Percentiles rank a stretch among this genome's conserved stretches.
Conservation (phyloP, 2,113 vertebrate species). For the Anoura caudifer region DNA sequence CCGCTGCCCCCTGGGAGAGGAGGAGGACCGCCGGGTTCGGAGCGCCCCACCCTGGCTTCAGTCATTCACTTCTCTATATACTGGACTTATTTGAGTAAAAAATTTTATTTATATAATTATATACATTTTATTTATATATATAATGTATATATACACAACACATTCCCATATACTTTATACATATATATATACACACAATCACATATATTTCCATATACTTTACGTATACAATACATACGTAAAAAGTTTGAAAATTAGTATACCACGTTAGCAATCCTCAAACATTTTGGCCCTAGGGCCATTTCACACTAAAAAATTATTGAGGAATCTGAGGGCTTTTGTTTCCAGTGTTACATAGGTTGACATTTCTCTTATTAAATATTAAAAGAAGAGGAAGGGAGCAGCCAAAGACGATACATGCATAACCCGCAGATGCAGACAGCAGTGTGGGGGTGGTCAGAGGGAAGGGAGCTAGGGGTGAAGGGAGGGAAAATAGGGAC, state of each 20-base stretch:
- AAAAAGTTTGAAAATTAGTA: neutral
- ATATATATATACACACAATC: neutral
- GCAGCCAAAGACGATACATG: too few relatives aligned
- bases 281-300: neutral
- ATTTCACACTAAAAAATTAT: neutral
- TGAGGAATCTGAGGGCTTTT: neutral
- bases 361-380: neutral
- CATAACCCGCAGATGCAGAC: too few relatives aligned
- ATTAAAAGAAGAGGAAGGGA: neutral
- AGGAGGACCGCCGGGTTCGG: neutral
- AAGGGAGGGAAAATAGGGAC: too few relatives aligned
- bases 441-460: too few relatives aligned
- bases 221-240: neutral
- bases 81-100: neutral
- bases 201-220: neutral
- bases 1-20: neutral
- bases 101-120: too few relatives aligned
- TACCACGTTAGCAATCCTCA: neutral
- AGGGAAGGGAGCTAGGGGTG: too few relatives aligned
- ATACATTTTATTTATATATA: too few relatives aligned
- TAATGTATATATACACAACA: neutral
- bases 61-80: neutral
- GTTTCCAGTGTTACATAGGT: neutral
- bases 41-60: neutral
- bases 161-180: neutral